Percentiles rank a stretch among this genome's conserved stretches.
Conservation (phyloP, 2,113 vertebrate species). For the Rhagologus leucostigma region DNA sequence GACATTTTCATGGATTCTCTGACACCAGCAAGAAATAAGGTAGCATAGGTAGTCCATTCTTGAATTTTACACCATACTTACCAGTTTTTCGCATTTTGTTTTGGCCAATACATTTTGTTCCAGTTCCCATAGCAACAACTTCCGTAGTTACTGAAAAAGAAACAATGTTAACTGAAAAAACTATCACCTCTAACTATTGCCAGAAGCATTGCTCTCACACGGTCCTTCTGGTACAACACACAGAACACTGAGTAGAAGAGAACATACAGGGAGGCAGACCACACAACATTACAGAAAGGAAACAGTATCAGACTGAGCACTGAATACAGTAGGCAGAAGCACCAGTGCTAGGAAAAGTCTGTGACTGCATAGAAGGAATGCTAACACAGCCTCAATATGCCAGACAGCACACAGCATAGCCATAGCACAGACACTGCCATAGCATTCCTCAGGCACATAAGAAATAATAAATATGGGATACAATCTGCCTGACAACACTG, state of each 20-base stretch:
- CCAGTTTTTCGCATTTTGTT: constrained; percentile 84
- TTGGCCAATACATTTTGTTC: constrained; percentile 92
- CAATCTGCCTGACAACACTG: neutral
- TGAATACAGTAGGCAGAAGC: neutral
- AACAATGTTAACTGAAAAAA: neutral
- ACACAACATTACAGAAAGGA: neutral
- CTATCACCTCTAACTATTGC: neutral
- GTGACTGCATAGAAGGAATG: rapidly evolving
- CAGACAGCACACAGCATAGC: neutral
- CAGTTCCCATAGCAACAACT: constrained; percentile 92
- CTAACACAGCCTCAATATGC: neutral
- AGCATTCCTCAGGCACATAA: neutral
- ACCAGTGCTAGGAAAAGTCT: neutral
- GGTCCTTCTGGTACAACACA: neutral
- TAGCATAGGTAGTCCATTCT: neutral
- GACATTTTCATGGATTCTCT: neutral
- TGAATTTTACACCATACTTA: constrained; percentile 49
- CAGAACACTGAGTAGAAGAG: neutral
- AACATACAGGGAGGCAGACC: neutral
- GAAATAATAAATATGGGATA: neutral
- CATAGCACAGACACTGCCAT: neutral
- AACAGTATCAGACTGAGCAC: neutral
- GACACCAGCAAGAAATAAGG: neutral
- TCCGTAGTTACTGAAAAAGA: constrained; percentile 73
- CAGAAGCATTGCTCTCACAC: neutral